phyloP scores from a whole-genome alignment of 2,797 vertebrate genomes.

The Vespertilio murinus region DNA sequence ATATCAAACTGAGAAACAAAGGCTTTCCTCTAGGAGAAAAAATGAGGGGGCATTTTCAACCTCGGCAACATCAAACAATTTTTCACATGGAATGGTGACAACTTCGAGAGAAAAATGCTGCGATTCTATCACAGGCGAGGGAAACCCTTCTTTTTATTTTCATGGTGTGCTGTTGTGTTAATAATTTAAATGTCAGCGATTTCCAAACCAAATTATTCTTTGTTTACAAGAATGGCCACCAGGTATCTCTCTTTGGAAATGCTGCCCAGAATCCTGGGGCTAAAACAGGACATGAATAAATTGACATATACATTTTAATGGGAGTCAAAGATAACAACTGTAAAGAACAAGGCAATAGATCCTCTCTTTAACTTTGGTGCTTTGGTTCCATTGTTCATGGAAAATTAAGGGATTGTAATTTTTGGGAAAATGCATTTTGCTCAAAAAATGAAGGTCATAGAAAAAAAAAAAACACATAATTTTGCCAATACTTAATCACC shows the following conservation, averaged over 20 bases:
- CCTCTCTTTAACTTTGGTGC: not conserved
- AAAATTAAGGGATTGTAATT: not conserved
- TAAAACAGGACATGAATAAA: not conserved
- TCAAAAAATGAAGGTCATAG: not conserved
- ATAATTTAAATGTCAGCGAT: constrained; percentile 77
- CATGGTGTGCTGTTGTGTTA: constrained; percentile 65
- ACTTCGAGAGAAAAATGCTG: constrained; percentile 53
- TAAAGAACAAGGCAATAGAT: not conserved
- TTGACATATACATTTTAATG: not conserved
- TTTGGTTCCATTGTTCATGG: not conserved
- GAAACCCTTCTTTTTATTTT: constrained; percentile 28
- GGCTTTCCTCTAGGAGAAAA: constrained; percentile 5
- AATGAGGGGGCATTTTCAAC: constrained; percentile 37
- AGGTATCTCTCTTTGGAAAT: not conserved
- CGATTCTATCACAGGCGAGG: constrained; percentile 56
- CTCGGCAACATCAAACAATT: constrained; percentile 74
- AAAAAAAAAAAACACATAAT: not conserved
- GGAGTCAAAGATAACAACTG: not conserved
- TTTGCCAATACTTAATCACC: not conserved
- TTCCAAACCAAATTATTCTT: constrained; percentile 64
- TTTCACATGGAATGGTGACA: constrained; percentile 64
- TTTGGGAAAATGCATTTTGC: not conserved
- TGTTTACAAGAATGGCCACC: constrained; percentile 16
- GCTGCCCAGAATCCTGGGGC: not conserved
- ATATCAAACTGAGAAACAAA: constrained; percentile 75